Conservation (phyloP, 2,888 invertebrate genomes). For the Taenaris catops region DNA sequence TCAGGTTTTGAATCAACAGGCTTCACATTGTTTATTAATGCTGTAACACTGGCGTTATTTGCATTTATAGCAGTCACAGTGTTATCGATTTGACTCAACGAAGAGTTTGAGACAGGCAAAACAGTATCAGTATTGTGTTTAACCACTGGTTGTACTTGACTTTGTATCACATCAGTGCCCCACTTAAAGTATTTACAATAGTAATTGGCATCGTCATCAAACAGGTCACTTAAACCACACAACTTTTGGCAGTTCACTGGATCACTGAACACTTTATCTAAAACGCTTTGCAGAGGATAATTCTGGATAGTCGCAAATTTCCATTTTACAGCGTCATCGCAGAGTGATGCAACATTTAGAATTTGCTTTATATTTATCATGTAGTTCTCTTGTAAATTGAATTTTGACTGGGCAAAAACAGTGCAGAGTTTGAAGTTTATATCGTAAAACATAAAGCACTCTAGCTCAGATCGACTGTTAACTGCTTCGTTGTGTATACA, state of each 20-base stretch:
- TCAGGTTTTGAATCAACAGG: neutral
- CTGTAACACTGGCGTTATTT: neutral
- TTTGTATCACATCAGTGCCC: slow-evolving; percentile 40
- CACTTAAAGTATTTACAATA: slow-evolving; percentile 64
- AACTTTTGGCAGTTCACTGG: slow-evolving; percentile 42
- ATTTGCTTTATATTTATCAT: slow-evolving; percentile 33
- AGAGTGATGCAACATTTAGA: slow-evolving; percentile 41
- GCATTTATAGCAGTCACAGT: neutral
- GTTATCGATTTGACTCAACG: no score
- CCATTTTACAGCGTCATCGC: slow-evolving; percentile 44
- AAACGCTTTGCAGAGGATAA: slow-evolving; percentile 28
- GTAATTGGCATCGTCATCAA: slow-evolving; percentile 43
- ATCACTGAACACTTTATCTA: slow-evolving; percentile 36
- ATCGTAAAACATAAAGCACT: slow-evolving; percentile 62
- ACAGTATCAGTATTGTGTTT: neutral
- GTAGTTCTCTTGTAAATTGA: slow-evolving; percentile 36
- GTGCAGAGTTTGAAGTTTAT: slow-evolving; percentile 55
- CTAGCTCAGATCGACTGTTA: slow-evolving; percentile 37
- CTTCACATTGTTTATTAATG: slow-evolving; percentile 3
- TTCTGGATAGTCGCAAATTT: slow-evolving; percentile 35
- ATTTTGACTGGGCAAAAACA: slow-evolving; percentile 31
- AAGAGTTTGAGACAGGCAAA: neutral
- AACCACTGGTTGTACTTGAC: neutral
- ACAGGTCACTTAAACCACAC: slow-evolving; percentile 40
- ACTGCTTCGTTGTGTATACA: slow-evolving; percentile 39